A percentile compares a stretch with the other conserved stretches of the same genome.
phyloP scores from a whole-genome alignment of 92 coral and sea anemone genomes.

The Isaurus tuberculatus region DNA sequence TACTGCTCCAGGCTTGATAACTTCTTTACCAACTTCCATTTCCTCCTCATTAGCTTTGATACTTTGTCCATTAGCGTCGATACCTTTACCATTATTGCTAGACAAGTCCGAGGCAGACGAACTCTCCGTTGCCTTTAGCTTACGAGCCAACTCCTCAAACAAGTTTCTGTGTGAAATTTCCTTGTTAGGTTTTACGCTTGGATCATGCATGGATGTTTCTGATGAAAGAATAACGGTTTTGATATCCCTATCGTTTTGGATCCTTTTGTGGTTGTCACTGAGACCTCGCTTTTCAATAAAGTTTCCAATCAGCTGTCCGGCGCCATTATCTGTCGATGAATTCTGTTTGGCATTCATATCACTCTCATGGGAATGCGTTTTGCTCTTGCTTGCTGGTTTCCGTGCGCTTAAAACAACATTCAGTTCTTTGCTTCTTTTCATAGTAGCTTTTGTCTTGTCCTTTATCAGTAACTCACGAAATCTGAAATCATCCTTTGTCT shows the following conservation, averaged over 20 bases:
- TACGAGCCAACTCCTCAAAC: slow-evolving; percentile 30
- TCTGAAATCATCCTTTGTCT: neutral
- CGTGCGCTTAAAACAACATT: neutral
- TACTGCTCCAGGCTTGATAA: neutral
- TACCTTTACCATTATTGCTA: neutral
- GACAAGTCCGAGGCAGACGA: neutral
- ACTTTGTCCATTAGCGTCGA: neutral
- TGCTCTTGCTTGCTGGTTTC: neutral
- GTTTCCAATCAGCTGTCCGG: neutral
- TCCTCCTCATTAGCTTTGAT: neutral
- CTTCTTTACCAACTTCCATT: neutral
- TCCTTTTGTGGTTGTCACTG: neutral
- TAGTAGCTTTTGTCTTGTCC: neutral
- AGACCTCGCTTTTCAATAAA: neutral
- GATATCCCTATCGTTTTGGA: neutral
- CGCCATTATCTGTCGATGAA: neutral
- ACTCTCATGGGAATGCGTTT: neutral
- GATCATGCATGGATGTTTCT: neutral
- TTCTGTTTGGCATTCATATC: neutral
- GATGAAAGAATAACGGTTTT: neutral
- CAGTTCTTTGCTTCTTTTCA: neutral
- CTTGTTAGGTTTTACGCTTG: neutral
- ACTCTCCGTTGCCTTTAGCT: slow-evolving; percentile 11
- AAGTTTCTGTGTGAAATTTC: slow-evolving; percentile 4
- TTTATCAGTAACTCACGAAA: neutral